A percentile compares a stretch with the other conserved stretches of the same genome.
These are phyloP conservation scores for Ambastaia sidthimunki DNA, from an alignment of 2,797 vertebrate genomes.

Conservation along the genomic window DNA sequence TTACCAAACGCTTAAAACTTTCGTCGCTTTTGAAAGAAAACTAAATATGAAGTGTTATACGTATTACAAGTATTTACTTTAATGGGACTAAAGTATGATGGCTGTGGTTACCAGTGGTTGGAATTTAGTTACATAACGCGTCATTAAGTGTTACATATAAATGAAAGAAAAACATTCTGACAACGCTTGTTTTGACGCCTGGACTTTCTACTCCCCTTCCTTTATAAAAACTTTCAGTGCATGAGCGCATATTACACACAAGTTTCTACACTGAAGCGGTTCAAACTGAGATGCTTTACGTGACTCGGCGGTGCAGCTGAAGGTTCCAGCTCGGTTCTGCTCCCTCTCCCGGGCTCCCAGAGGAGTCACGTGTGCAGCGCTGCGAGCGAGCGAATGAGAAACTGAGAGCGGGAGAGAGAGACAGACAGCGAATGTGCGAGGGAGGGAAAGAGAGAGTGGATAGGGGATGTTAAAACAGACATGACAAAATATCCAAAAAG, in stretches of 20 bases:
- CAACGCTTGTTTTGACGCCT: background rate
- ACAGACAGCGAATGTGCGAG: constrained; percentile 65
- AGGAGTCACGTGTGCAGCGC: constrained; percentile 92
- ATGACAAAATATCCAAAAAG: constrained; percentile 88
- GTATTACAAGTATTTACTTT: constrained; percentile 6
- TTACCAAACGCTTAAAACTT: background rate
- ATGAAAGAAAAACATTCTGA: background rate
- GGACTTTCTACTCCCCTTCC: background rate
- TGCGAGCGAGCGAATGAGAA: constrained; percentile 69
- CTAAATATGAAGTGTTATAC: background rate
- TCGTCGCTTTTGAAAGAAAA: background rate
- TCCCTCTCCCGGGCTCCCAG: constrained; percentile 46
- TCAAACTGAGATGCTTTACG: constrained; percentile 10
- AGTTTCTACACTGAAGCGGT: background rate
- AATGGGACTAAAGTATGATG: constrained; percentile 1
- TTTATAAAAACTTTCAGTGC: background rate
- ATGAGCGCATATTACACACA: background rate
- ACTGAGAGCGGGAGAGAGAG: constrained; percentile 73
- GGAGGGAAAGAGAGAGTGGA: constrained; percentile 72
- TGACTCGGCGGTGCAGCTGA: constrained; percentile 13
- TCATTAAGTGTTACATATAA: constrained; percentile 1
- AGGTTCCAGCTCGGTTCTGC: constrained; percentile 46
- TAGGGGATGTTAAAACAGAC: constrained; percentile 75
- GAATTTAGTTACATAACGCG: constrained; percentile 26
- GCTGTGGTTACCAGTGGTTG: constrained; percentile 1